Base-by-base conservation (phyloP, 2,888 invertebrate genomes). In the Andrena bucephala region DNA sequence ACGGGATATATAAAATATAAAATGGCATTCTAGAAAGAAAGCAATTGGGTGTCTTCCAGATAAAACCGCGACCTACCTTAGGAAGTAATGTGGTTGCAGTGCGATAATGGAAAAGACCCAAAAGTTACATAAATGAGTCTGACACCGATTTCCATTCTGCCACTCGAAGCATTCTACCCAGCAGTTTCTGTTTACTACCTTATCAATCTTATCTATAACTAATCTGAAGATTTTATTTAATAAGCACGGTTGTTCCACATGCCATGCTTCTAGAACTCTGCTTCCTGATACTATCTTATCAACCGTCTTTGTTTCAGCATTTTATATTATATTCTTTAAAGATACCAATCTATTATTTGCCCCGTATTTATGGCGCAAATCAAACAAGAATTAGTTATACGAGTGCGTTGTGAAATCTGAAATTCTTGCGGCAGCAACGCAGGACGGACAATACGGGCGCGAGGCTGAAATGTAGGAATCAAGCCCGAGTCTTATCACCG, bases 211-310 rank as follows among this genome's bases (percentile, higher is more conserved):
- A 71, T 71, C 62, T 24, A 8, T 7, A 67, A 31, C 2, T 33
- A 24, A 42, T 74, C 29, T 31, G 13, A 16, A 66, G 16, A 29
- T 31, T 7, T 8, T 52, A 8, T 20, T 67, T 42, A 24, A 29
- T 74, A 42, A 42, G 48, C 31, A 74, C 24, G 16, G 42, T 29
- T 54, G 16, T 24, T 31, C 27, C 31, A 27, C 10, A 5, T 5
- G 31, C 29, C 1, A 4, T 20, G 27, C 42, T 48, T 33, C n/a
- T 33, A 10, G 3, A 31, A 33, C 20, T 33, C 1, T 27, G 27
- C 8, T 48, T n/a, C 54, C 27, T 29, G 2, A n/a, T 6, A n/a
- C 42, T 57, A 77, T 77, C 77, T 77, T 73, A 77, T 77, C 77
- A 16, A 48, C 10, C 10, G 8, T n/a, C 48, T 57, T 66, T 62